These are phyloP conservation scores for Leptinotarsa tumamoca DNA, from an alignment of 2,888 invertebrate species.

Conservation along the genomic window DNA sequence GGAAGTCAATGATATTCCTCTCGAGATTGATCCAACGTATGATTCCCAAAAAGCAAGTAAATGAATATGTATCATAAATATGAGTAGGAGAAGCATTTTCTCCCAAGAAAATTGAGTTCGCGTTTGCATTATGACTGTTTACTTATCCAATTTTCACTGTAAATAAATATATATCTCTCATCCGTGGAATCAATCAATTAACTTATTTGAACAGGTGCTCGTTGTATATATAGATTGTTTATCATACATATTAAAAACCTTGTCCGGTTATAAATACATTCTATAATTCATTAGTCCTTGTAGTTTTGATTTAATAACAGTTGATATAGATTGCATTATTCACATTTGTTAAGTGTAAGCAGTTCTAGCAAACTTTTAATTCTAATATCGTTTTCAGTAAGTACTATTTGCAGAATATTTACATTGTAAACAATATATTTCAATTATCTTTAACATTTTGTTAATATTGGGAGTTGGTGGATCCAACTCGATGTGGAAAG, in stretches of 20 bases:
- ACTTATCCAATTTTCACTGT: slow-evolving; percentile 1
- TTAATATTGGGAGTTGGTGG: too few species aligned
- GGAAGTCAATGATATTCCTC: too few species aligned
- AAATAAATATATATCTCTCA: slow-evolving; percentile 11
- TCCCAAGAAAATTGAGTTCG: not conserved
- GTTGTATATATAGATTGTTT: slow-evolving; percentile 4
- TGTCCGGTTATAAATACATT: not conserved
- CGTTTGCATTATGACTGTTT: slow-evolving; percentile 2
- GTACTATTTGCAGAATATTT: too few species aligned
- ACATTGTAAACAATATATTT: too few species aligned
- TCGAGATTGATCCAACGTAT: too few species aligned
- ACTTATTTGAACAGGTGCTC: slow-evolving; percentile 25
- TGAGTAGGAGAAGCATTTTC: not conserved
- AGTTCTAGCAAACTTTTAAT: too few species aligned
- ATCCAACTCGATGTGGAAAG: too few species aligned
- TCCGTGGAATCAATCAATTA: slow-evolving; percentile 16
- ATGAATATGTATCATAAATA: slow-evolving; percentile 12
- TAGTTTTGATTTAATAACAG: too few species aligned
- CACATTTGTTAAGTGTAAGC: too few species aligned
- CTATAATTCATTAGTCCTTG: not conserved
- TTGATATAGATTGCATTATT: too few species aligned
- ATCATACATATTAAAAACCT: slow-evolving; percentile 17
- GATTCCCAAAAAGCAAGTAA: not conserved
- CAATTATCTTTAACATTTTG: too few species aligned
- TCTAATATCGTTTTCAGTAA: too few species aligned